These are phyloP conservation scores for Cinclus cinclus DNA, from an alignment of 2,113 vertebrate species.

Conservation along the genomic window DNA sequence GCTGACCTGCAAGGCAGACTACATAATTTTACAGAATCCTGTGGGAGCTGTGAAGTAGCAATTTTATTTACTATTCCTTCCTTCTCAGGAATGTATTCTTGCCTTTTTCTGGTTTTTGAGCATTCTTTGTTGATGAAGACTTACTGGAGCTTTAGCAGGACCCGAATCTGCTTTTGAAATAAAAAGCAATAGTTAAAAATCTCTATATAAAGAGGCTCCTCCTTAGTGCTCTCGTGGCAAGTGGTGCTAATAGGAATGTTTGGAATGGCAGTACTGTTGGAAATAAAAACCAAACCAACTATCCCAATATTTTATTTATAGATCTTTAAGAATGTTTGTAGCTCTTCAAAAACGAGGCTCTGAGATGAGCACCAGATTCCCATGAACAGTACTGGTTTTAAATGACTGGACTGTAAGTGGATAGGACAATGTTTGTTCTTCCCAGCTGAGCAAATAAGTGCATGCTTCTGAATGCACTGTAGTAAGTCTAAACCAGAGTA, in stretches of 20 bases:
- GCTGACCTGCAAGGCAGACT: neutral
- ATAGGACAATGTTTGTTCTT: neutral
- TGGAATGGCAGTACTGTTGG: neutral
- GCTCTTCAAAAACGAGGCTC: neutral
- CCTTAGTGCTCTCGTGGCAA: neutral
- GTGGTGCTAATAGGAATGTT: neutral
- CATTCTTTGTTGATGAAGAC: neutral
- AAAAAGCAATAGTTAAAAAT: neutral
- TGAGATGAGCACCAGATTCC: neutral
- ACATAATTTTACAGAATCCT: neutral
- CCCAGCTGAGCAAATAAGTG: neutral
- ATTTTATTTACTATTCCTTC: neutral
- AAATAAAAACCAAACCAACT: neutral
- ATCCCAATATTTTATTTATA: neutral
- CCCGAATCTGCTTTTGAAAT: neutral
- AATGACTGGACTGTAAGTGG: neutral
- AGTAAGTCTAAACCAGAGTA: neutral
- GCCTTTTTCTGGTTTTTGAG: neutral
- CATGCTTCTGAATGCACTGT: neutral
- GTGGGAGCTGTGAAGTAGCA: neutral
- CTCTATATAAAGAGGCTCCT: neutral
- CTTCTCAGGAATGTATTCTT: neutral
- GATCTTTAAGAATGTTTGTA: neutral
- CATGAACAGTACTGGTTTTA: neutral
- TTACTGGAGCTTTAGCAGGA: neutral